Evolutionary conservation across 2,113 vertebrate species (phyloP).

Genomic region (Tinamus guttatus): DNA sequence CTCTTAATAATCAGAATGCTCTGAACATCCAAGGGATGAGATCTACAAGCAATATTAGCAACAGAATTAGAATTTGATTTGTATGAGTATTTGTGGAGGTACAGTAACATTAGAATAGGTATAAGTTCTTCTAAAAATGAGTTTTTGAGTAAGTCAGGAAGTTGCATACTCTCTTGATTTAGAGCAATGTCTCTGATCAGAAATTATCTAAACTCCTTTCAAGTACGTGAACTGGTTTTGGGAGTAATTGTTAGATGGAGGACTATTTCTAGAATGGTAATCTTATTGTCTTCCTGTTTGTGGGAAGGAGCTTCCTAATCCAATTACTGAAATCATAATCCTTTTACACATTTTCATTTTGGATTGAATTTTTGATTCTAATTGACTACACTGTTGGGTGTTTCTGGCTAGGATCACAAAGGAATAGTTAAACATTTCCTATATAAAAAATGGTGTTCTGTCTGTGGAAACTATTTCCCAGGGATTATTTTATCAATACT

Average conservation of each 20-base stretch:
- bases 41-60: neutral
- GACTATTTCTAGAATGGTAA: neutral
- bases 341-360: neutral
- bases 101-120: neutral
- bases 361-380: neutral
- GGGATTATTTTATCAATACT: neutral
- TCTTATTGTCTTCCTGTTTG: neutral
- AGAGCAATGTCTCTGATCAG: neutral
- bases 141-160: neutral
- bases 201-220: neutral
- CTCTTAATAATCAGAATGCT: neutral
- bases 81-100: neutral
- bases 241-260: neutral
- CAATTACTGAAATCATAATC: neutral
- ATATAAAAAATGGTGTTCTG: neutral
- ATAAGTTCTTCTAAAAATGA: neutral
- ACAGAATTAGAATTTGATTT: neutral
- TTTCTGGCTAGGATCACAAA: neutral
- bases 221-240: neutral
- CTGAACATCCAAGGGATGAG: neutral
- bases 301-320: neutral
- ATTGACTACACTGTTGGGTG: neutral
- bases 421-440: neutral
- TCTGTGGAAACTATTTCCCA: neutral
- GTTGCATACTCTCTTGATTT: neutral